Conservation (phyloP, 2,113 vertebrate genomes). For the Atractosteus spatula region DNA sequence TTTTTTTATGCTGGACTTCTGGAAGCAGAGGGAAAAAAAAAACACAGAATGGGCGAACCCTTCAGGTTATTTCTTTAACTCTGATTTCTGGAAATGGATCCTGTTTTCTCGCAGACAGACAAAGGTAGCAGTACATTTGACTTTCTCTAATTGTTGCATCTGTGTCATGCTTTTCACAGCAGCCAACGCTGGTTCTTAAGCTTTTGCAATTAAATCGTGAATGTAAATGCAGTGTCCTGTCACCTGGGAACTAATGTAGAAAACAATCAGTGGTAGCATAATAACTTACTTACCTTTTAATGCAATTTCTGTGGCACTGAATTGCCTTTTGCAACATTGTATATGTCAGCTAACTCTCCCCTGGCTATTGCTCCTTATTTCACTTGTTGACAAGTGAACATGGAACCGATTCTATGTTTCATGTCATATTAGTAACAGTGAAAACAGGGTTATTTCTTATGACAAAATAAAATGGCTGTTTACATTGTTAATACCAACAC, state of each 20-base stretch:
- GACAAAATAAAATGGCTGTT: slow-evolving; percentile 2
- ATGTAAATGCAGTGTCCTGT: background rate
- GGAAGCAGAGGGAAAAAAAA: slow-evolving; percentile 29
- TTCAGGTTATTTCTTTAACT: slow-evolving; percentile 44
- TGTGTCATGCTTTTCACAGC: background rate
- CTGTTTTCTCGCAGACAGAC: slow-evolving; percentile 42
- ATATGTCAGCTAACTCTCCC: background rate
- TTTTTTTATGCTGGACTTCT: slow-evolving; percentile 28
- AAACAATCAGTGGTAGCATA: background rate
- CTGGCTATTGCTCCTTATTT: background rate
- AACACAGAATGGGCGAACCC: slow-evolving; percentile 56
- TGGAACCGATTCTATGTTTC: background rate
- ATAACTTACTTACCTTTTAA: background rate
- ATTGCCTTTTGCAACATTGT: background rate
- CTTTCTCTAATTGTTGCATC: slow-evolving; percentile 8
- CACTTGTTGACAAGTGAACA: slow-evolving; percentile 4
- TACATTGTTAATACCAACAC: background rate
- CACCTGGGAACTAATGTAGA: background rate
- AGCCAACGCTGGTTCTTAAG: background rate
- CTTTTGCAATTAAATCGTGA: slow-evolving; percentile 16
- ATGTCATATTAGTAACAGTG: background rate
- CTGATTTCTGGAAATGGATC: slow-evolving; percentile 50
- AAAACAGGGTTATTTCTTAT: background rate
- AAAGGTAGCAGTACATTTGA: slow-evolving; percentile 51
- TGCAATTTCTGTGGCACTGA: background rate